Conservation (phyloP, 2,113 vertebrate species). For the Willisornis vidua region DNA sequence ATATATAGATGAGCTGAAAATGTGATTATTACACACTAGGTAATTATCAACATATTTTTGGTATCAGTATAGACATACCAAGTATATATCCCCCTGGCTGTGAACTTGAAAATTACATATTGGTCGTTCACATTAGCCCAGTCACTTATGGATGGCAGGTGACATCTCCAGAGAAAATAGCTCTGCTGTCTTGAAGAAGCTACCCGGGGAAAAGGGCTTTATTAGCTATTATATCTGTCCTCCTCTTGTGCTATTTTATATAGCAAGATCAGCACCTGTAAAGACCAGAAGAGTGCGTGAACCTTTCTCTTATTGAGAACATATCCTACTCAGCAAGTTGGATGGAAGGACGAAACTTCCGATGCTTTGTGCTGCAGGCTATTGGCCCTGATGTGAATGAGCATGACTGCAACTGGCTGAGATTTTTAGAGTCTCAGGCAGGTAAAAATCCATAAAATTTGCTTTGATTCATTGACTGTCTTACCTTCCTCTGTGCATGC, state of each 20-base stretch:
- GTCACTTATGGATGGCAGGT: not conserved
- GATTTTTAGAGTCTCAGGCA: not conserved
- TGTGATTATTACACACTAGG: not conserved
- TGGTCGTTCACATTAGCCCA: not conserved
- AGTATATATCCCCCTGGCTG: not conserved
- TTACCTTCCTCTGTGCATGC: not conserved
- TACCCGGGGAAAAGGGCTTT: not conserved
- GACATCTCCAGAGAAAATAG: not conserved
- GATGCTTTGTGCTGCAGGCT: not conserved
- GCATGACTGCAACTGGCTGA: not conserved
- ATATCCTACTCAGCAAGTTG: not conserved
- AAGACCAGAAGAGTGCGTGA: not conserved
- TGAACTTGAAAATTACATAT: not conserved
- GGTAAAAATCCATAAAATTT: not conserved
- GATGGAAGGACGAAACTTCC: not conserved
- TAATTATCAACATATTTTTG: not conserved
- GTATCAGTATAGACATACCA: not conserved
- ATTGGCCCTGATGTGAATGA: not conserved
- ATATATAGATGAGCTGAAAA: not conserved
- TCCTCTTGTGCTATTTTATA: not conserved
- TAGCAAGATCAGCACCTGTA: not conserved
- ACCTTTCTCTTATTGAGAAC: not conserved
- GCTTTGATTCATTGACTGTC: not conserved
- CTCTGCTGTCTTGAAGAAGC: not conserved
- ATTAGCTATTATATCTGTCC: not conserved